Evolutionary conservation across 2,113 vertebrate genomes (phyloP).

Genomic region (Danionella cerebrum): DNA sequence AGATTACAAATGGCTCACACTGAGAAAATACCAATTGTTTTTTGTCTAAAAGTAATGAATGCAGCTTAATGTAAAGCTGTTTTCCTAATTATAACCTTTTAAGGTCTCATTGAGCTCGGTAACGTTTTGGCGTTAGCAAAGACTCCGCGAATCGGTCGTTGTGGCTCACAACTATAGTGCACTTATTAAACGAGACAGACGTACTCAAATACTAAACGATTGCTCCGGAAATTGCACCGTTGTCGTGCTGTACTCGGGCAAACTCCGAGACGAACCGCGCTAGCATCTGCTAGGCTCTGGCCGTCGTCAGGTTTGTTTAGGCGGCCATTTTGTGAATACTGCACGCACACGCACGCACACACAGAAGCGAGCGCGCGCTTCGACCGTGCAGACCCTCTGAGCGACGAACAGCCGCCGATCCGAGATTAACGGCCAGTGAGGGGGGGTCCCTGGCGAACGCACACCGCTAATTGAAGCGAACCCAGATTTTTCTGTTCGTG

Average conservation of each 20-base stretch:
- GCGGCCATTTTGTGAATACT: slow-evolving; percentile 72
- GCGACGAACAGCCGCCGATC: slow-evolving; percentile 31
- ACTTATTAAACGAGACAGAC: no score
- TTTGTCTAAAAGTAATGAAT: no score
- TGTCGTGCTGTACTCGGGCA: background rate
- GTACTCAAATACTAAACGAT: no score
- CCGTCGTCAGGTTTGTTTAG: slow-evolving; percentile 54
- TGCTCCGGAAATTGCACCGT: background rate
- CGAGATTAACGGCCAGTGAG: slow-evolving; percentile 45
- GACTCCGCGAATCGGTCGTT: no score
- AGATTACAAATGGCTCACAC: no score
- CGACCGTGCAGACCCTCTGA: slow-evolving; percentile 57
- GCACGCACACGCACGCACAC: slow-evolving; percentile 40
- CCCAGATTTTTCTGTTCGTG: slow-evolving; percentile 30
- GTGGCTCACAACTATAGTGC: no score
- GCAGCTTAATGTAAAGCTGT: no score
- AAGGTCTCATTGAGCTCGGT: background rate
- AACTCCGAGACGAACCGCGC: slow-evolving; percentile 5
- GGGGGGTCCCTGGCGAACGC: slow-evolving; percentile 44
- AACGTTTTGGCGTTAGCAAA: no score
- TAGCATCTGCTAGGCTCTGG: slow-evolving; percentile 22
- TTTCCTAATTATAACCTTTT: background rate
- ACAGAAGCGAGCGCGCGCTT: slow-evolving; percentile 20
- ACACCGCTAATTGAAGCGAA: slow-evolving; percentile 42
- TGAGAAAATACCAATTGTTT: no score